Conservation (phyloP, 2,888 invertebrate species). For the Caenorhabditis angaria region DNA sequence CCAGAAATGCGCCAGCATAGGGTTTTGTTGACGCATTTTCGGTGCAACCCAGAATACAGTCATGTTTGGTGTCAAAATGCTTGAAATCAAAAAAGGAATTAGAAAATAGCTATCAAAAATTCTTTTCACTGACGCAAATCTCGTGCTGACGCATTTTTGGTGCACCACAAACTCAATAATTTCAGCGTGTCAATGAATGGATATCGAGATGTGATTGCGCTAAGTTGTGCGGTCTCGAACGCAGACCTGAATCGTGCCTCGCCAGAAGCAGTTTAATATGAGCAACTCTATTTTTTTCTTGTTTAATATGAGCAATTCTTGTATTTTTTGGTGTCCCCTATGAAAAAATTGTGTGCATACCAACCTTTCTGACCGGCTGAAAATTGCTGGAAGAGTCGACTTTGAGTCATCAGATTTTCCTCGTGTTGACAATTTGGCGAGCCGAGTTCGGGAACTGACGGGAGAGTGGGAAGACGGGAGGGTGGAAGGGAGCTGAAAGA, state of each 20-base stretch:
- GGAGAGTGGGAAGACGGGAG: conserved; percentile 46
- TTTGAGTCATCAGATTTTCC: conserved; percentile 62
- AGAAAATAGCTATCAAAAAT: too few species aligned
- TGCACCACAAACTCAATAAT: background rate
- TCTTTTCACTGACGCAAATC: too few species aligned
- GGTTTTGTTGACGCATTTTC: too few species aligned
- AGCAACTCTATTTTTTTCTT: background rate
- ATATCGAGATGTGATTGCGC: conserved; percentile 59
- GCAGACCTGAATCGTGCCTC: conserved; percentile 46
- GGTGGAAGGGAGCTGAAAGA: conserved; percentile 50
- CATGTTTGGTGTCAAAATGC: too few species aligned
- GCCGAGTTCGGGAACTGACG: conserved; percentile 63
- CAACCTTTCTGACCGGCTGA: conserved; percentile 32
- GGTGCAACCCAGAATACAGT: too few species aligned
- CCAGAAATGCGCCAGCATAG: too few species aligned
- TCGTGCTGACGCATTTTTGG: too few species aligned
- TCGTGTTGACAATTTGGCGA: conserved; percentile 52
- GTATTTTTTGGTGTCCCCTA: background rate
- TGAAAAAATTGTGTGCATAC: conserved; percentile 6
- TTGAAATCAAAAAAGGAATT: too few species aligned
- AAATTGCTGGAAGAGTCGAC: conserved; percentile 67
- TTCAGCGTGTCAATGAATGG: conserved; percentile 63
- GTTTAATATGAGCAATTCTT: background rate
- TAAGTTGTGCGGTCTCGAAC: conserved; percentile 54
- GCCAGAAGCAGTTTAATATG: conserved; percentile 44